phyloP scores from a whole-genome alignment of 2,113 vertebrate species.

The Rissa tridactyla region DNA sequence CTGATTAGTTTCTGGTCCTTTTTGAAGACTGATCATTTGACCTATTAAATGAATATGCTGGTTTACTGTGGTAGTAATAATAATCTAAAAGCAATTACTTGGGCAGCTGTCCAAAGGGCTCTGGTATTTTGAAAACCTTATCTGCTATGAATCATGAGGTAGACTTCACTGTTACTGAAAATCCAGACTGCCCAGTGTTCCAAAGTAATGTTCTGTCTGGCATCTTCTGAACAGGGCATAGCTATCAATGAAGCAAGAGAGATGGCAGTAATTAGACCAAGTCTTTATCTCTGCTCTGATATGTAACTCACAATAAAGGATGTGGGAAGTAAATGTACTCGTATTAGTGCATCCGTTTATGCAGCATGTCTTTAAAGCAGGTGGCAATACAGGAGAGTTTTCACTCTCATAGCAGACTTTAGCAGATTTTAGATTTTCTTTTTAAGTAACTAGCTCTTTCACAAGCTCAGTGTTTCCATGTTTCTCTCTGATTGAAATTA shows the following conservation, averaged over 20 bases:
- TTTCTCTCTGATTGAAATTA: not conserved
- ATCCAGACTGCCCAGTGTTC: not conserved
- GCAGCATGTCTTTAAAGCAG: not conserved
- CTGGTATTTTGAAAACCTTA: constrained; percentile 16
- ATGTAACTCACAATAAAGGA: not conserved
- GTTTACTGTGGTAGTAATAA: not conserved
- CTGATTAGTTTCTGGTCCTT: constrained; percentile 11
- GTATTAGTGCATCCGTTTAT: not conserved
- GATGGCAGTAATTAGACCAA: not conserved
- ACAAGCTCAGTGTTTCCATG: not conserved
- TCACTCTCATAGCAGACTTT: not conserved
- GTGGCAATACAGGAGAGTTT: not conserved
- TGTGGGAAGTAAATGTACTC: not conserved
- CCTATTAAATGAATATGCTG: not conserved
- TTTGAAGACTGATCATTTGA: not conserved
- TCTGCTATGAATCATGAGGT: not conserved
- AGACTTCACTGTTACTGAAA: not conserved
- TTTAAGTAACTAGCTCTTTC: not conserved
- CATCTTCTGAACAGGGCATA: not conserved
- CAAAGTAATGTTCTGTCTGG: not conserved
- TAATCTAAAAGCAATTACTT: not conserved
- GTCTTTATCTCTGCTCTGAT: not conserved
- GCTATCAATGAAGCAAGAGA: not conserved
- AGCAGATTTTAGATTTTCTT: not conserved
- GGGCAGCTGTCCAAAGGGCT: not conserved